These are phyloP conservation scores for Drosophila miranda DNA, from an alignment of 1,140 invertebrate species.

Conservation along the genomic window DNA sequence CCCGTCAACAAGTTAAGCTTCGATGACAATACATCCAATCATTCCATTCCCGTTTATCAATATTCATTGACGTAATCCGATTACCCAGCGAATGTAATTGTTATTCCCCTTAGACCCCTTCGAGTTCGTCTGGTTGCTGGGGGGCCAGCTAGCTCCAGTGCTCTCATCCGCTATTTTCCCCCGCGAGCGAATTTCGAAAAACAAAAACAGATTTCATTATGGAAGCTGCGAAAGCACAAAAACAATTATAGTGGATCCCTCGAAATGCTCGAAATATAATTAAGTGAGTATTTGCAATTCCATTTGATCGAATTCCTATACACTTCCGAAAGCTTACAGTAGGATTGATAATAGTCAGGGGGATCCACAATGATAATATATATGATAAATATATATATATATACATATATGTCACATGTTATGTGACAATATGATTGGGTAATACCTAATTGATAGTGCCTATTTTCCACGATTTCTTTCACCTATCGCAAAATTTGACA, in stretches of 20 bases:
- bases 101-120: conserved; percentile 19
- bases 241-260: conserved; percentile 15
- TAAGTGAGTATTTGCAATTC: neutral
- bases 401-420: too few relatives aligned
- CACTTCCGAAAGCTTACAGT: neutral
- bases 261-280: conserved; percentile 20
- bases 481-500: too few relatives aligned
- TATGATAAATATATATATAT: too few relatives aligned
- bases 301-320: conserved; percentile 19
- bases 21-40: conserved; percentile 15
- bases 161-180: conserved; percentile 8
- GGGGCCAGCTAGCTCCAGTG: conserved; percentile 10
- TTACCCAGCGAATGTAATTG: conserved; percentile 61
- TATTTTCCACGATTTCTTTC: too few relatives aligned
- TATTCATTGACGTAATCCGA: conserved; percentile 66
- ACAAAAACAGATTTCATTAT: conserved; percentile 49
- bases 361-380: too few relatives aligned
- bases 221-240: conserved; percentile 32
- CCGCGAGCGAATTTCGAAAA: conserved; percentile 34
- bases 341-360: too few relatives aligned
- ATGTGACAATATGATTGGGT: too few relatives aligned
- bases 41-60: conserved; percentile 48
- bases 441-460: too few relatives aligned
- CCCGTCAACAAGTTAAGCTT: conserved; percentile 55
- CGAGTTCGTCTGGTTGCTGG: conserved; percentile 11